These are phyloP conservation scores for Patiria miniata DNA, from an alignment of 35 echinoderm and acorn worm genomes.

Conservation along the genomic window DNA sequence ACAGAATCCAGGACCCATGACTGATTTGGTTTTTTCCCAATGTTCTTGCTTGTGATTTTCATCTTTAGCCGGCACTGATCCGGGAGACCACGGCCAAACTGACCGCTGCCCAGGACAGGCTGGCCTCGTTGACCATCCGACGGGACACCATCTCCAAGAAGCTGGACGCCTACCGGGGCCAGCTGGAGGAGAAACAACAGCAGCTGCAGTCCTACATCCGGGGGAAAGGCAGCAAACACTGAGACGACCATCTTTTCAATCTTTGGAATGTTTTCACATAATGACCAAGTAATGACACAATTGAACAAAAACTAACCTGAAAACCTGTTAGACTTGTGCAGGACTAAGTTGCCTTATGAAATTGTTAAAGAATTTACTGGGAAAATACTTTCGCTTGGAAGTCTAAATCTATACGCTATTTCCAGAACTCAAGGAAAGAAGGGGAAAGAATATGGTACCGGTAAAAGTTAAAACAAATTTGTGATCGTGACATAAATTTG, in stretches of 20 bases:
- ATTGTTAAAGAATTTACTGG: no score
- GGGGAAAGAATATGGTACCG: no score
- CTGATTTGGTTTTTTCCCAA: no score
- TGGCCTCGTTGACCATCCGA: slow-evolving; percentile 73
- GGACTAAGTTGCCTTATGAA: no score
- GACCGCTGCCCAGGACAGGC: slow-evolving; percentile 56
- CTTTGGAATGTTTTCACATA: not conserved
- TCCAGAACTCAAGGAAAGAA: no score
- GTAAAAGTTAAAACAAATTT: no score
- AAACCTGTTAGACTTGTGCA: no score
- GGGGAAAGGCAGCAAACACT: slow-evolving; percentile 38
- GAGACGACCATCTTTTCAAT: not conserved
- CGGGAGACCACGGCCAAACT: slow-evolving; percentile 68
- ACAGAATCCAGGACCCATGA: no score
- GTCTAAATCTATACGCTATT: no score
- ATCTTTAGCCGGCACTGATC: slow-evolving; percentile 43
- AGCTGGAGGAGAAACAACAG: slow-evolving; percentile 85
- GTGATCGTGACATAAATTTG: no score
- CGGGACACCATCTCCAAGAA: slow-evolving; percentile 59
- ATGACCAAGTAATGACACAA: not conserved
- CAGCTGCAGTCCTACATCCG: slow-evolving; percentile 70
- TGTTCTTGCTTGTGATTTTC: not conserved
- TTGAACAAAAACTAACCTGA: slow-evolving; percentile 8
- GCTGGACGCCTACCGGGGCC: slow-evolving; percentile 58
- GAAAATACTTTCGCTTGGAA: no score